phyloP scores from a whole-genome alignment of 1,140 invertebrate genomes.

The Listronotus bonariensis region DNA sequence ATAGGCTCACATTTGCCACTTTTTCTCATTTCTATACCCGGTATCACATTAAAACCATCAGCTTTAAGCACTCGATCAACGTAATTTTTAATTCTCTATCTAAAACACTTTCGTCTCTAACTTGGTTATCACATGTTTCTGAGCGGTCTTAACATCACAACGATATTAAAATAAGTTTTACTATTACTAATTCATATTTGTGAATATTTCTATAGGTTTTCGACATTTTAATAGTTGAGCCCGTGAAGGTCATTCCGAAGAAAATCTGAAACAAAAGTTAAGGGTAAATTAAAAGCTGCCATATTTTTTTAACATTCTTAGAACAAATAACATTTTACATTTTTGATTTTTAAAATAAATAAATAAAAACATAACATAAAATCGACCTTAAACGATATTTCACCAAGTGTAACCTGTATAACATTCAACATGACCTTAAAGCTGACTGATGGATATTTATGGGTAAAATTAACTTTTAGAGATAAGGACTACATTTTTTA shows the following conservation, averaged over 20 bases:
- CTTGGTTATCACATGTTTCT: slow-evolving; percentile 35
- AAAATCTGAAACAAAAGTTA: slow-evolving; percentile 41
- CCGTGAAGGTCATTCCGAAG: slow-evolving; percentile 33
- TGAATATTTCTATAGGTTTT: slow-evolving; percentile 18
- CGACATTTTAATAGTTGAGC: slow-evolving; percentile 37
- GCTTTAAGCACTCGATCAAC: slow-evolving; percentile 53
- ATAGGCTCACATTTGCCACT: slow-evolving; percentile 33
- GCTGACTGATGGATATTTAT: too few relatives aligned
- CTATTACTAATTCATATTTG: slow-evolving; percentile 29
- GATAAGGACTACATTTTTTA: too few relatives aligned
- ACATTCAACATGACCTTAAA: too few relatives aligned
- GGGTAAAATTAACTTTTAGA: too few relatives aligned
- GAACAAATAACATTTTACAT: too few relatives aligned
- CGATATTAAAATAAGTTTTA: slow-evolving; percentile 40
- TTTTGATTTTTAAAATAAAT: too few relatives aligned
- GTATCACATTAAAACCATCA: slow-evolving; percentile 57
- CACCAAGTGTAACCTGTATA: too few relatives aligned
- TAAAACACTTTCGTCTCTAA: slow-evolving; percentile 38
- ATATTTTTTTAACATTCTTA: too few relatives aligned
- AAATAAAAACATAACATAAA: too few relatives aligned
- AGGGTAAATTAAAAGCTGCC: too few relatives aligned
- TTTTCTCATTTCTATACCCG: slow-evolving; percentile 58
- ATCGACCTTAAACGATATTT: too few relatives aligned
- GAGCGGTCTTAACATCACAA: slow-evolving; percentile 22
- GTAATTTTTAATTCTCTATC: slow-evolving; percentile 54